phyloP scores from a whole-genome alignment of 2,113 vertebrate species.

The Hyaena hyaena region DNA sequence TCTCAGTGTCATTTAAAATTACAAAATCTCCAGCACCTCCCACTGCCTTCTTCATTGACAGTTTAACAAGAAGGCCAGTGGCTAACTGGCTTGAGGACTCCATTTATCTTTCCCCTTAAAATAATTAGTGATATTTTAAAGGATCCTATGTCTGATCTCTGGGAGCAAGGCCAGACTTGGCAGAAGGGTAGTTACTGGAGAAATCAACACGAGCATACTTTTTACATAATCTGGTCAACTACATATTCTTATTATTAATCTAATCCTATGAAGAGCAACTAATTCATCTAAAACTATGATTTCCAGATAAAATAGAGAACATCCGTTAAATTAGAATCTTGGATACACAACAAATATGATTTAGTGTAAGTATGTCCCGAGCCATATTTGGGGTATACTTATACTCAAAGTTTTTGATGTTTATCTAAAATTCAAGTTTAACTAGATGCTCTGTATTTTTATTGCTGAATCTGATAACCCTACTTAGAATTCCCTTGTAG shows the following conservation, averaged over 20 bases:
- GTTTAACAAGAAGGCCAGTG: constrained; percentile 3
- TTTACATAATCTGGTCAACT: not conserved
- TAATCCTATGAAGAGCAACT: not conserved
- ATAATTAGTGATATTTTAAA: constrained; percentile 40
- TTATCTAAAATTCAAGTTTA: constrained; percentile 29
- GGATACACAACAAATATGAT: not conserved
- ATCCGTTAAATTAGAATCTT: not conserved
- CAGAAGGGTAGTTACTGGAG: not conserved
- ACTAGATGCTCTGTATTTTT: not conserved
- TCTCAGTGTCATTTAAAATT: constrained; percentile 7
- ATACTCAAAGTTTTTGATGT: not conserved
- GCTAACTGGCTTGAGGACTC: not conserved
- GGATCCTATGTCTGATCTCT: not conserved
- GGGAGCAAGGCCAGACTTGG: not conserved
- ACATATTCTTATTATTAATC: not conserved
- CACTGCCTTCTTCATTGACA: not conserved
- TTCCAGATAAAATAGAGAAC: not conserved
- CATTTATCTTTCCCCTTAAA: constrained; percentile 1
- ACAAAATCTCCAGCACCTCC: not conserved
- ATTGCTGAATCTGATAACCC: not conserved
- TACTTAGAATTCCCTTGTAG: not conserved
- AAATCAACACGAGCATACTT: not conserved
- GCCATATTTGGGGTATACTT: not conserved
- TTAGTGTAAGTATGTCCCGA: not conserved
- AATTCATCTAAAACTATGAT: not conserved